Evolutionary conservation across 2,888 invertebrate genomes (phyloP), one percentile per base, ranked within the genome.

Genomic region (Mesorhabditis belari): DNA sequence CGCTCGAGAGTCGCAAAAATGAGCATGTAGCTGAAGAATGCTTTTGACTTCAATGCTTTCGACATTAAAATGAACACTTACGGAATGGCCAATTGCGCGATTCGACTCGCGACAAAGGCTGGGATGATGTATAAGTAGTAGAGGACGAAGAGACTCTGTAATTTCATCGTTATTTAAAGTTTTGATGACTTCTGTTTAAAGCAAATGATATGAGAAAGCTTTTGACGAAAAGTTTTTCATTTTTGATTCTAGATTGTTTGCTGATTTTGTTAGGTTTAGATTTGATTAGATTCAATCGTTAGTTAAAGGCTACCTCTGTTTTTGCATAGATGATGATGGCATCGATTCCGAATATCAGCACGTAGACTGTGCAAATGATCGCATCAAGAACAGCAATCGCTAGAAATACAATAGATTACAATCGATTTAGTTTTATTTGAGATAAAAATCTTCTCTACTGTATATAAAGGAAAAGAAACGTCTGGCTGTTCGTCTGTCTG

Each of bases 61-160:
- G n/a, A n/a, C n/a, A n/a, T n/a, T n/a, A n/a, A n/a, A 29, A 79
- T 79, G 53, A 79, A 70, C 77, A 79, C 77, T 61, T 79, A 79
- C 3, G 79, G 79, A 26, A 79, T 79, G 29, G 76, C 75, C 24
- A 79, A 62, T 65, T 73, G 73, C 23, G 71, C 71, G 56, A 73
- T 66, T 56, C 65, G 57, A n/a, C 68, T 64, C 44, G 67, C 56
- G 6, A 73, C 73, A 57, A 69, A 79, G 2, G 75, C 74, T n/a
- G 79, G 79, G 51, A 79, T 71, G 53, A 78, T 73, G 67, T 79
- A 79, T 44, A 72, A 26, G 67, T 79, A 76, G 62, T 79, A 79
- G 52, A 79, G 67, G 1, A 65, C 49, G 66, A 78, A 79, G 4
- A 79, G 61, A 56, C 67, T 70, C 70, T 73, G 62, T 23, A 64